phyloP scores from a whole-genome alignment of 2,113 vertebrate species.

The Glareola pratincola region DNA sequence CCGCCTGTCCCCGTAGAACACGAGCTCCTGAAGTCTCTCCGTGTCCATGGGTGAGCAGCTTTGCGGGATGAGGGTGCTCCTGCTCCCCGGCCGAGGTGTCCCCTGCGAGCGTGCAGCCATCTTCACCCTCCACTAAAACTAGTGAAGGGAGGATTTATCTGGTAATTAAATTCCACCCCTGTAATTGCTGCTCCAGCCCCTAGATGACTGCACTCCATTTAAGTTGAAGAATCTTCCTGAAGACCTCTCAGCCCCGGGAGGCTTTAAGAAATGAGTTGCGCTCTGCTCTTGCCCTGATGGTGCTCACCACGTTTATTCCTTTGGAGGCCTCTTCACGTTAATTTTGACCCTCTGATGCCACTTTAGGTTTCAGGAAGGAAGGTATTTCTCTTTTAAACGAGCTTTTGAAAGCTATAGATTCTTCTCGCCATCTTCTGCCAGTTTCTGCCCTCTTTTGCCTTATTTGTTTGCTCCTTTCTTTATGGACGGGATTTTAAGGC shows the following conservation, averaged over 20 bases:
- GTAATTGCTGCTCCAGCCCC: conserved; percentile 68
- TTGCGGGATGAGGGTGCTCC: not conserved
- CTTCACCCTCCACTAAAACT: conserved; percentile 51
- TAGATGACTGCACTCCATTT: conserved; percentile 71
- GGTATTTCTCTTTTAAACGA: not conserved
- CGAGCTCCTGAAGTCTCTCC: not conserved
- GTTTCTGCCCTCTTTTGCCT: not conserved
- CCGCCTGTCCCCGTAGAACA: not conserved
- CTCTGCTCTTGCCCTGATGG: not conserved
- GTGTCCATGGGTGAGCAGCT: accelerated
- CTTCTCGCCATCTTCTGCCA: not conserved
- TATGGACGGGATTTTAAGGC: not conserved
- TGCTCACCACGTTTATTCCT: not conserved
- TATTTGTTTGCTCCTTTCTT: not conserved
- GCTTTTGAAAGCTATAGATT: not conserved
- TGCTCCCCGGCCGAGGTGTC: not conserved
- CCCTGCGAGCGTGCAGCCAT: not conserved
- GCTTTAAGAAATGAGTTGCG: not conserved
- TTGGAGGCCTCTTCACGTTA: not conserved
- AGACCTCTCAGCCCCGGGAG: conserved; percentile 34
- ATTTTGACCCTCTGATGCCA: not conserved
- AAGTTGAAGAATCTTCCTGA: conserved; percentile 68
- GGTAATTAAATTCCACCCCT: conserved; percentile 63
- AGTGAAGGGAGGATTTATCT: conserved; percentile 52
- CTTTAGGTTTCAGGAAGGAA: not conserved